Conservation (phyloP, 2,797 vertebrate genomes). For the Tapirus indicus region DNA sequence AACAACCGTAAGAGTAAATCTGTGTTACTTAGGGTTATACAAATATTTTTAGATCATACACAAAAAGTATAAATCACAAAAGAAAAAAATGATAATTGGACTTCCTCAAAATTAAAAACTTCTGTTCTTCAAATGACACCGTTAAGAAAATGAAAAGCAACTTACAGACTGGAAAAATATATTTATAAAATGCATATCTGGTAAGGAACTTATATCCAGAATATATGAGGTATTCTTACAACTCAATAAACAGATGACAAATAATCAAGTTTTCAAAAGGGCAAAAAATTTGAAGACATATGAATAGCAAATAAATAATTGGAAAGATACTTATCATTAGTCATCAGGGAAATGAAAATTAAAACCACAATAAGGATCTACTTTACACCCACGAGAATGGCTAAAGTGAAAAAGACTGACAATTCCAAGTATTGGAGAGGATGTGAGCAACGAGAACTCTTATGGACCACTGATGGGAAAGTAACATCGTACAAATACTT, state of each 20-base stretch:
- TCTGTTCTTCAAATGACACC: neutral
- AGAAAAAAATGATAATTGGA: neutral
- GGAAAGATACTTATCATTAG: neutral
- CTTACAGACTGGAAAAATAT: neutral
- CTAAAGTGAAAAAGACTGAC: neutral
- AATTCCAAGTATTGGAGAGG: neutral
- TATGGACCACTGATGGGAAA: neutral
- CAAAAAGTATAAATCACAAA: neutral
- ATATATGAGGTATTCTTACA: neutral
- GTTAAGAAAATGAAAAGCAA: neutral
- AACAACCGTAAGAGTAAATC: neutral
- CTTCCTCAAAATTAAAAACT: neutral
- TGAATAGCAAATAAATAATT: neutral
- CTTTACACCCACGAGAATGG: neutral
- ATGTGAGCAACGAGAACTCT: neutral
- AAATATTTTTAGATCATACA: neutral
- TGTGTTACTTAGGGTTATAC: neutral
- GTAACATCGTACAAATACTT: neutral
- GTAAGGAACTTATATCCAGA: neutral
- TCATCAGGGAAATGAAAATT: conserved; percentile 18
- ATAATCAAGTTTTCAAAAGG: neutral
- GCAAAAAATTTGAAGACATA: neutral
- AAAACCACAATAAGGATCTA: neutral
- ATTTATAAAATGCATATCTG: neutral
- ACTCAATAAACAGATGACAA: neutral